Base-by-base conservation (phyloP, 1,140 invertebrate species). In the Rhagoletis zephyria region DNA sequence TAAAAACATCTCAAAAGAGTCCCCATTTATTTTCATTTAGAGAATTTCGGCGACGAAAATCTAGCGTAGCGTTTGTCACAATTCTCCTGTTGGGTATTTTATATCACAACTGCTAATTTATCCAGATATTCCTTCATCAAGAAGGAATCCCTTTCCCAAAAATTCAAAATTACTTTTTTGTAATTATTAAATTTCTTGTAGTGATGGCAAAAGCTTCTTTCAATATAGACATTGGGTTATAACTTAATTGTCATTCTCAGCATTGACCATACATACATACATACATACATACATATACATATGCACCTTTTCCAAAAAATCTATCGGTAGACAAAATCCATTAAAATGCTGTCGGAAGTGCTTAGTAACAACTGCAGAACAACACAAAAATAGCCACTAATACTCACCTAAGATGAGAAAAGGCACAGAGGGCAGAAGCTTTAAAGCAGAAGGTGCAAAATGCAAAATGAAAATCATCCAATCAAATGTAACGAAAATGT, bases 401-500 rank as follows among this genome's bases (percentile, higher is more conserved):
- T 51, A 81, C 12, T 74, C 16, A 42, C 30, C 30, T 30, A 30
- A 30, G 30, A 30, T 30, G 30, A 30, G 30, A 48, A 40, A 16
- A 45, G 42, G 14, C 9, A 30, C 0, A 14, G 40, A 16, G 67
- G 4, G 42, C 4, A 48, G 42, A 4, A 45, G 45, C 19, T 19
- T 42, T 48, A 1, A 30, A 81, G 30, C 74, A 56, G 12, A 81
- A 81, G 74, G 48, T 81, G 74, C 51, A 56, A 81, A 16, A 51
- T 81, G 48, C 51, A 56, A 81, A 16, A 51, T 81, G 48, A 45
- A 74, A 81, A 19, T 81, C 74, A 81, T 56, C 45, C 48, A 81
- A 81, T 81, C 74, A 81, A 81, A 81, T 81, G 42, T 56, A 56
- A 81, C 74, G 48, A 56, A 81, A 81, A 81, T 19, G 74, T 81